Evolutionary conservation across 1,140 invertebrate species (phyloP), one percentile per base, ranked within the genome.

Genomic region (Drosophila nannoptera): DNA sequence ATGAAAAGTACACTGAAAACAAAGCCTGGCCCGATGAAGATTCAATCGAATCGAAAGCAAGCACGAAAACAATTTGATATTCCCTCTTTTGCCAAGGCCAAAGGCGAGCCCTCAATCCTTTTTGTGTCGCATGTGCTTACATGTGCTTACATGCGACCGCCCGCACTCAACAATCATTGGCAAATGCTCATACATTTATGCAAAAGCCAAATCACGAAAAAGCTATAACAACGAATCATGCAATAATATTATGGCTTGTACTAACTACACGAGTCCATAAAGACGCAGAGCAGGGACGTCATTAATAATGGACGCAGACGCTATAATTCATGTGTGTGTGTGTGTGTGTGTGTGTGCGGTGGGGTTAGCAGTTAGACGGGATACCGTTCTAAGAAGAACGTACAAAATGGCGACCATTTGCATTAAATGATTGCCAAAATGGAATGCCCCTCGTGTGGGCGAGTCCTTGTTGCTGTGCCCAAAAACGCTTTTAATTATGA

Each of bases 341-440:
- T 8, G 46, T 12, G 43, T 16, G 50, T 9, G 12, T 8, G 16
- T 4, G 5, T 9, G n/a, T 9, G 11, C n/a, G n/a, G n/a, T n/a
- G 22, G 36, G 12, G 1, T 35, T 31, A 32, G n/a, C 12, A 48
- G 31, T 29, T 14, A 35, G 50, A 35, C 5, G 36, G 33, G 32
- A 50, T n/a, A 50, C 56, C 32, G 63, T 75, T 74, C 73, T 73
- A 69, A 78, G 75, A 78, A 82, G 75, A 78, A 82, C 65, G 65
- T 70, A 77, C 80, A 86, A 84, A 84, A 84, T 84, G 80, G 80
- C 80, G 80, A 84, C 81, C 80, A 84, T 84, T 84, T 84, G 76
- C 80, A 84, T 84, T 84, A 84, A 84, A 84, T 84, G 80, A 84
- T 86, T 84, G 77, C 80, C 84, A 80, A 84, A 84, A 77, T 73